phyloP scores from a whole-genome alignment of 2,888 invertebrate genomes.

The Ophion obscuratus region DNA sequence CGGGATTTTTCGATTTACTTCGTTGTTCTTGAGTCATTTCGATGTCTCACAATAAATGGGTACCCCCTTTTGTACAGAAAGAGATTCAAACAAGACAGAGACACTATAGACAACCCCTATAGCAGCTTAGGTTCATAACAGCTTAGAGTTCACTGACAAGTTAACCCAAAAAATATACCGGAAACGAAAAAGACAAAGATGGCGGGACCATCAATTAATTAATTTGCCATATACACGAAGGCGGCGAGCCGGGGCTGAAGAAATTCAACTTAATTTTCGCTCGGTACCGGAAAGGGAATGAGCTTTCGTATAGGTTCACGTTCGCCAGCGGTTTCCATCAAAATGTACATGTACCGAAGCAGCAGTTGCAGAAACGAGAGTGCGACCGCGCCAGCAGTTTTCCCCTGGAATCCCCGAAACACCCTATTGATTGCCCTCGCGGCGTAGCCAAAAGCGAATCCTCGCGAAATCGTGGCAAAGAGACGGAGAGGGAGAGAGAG shows the following conservation, averaged over 20 bases:
- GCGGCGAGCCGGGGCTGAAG: not conserved
- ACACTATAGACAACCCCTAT: constrained; percentile 19
- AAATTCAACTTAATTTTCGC: not conserved
- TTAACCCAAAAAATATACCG: too few species aligned
- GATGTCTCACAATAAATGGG: too few species aligned
- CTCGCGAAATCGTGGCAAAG: constrained; percentile 71
- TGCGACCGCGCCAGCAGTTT: constrained; percentile 79
- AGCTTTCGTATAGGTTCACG: not conserved
- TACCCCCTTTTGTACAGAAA: too few species aligned
- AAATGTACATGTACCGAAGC: constrained; percentile 36
- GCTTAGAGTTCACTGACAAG: too few species aligned
- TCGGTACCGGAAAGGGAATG: not conserved
- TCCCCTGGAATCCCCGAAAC: constrained; percentile 83
- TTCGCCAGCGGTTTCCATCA: constrained; percentile 40
- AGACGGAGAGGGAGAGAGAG: constrained; percentile 10
- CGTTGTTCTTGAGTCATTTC: too few species aligned
- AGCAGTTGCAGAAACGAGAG: constrained; percentile 61
- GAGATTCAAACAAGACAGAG: too few species aligned
- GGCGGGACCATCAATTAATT: not conserved
- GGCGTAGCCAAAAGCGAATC: constrained; percentile 65
- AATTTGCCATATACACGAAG: not conserved
- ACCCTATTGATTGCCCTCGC: constrained; percentile 86
- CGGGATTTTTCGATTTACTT: too few species aligned
- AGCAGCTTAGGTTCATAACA: constrained; percentile 22
- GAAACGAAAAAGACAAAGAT: too few species aligned